Evolutionary conservation across 2,113 vertebrate species (phyloP), one percentile per base, ranked within the genome.

Genomic region (Serinus canaria): DNA sequence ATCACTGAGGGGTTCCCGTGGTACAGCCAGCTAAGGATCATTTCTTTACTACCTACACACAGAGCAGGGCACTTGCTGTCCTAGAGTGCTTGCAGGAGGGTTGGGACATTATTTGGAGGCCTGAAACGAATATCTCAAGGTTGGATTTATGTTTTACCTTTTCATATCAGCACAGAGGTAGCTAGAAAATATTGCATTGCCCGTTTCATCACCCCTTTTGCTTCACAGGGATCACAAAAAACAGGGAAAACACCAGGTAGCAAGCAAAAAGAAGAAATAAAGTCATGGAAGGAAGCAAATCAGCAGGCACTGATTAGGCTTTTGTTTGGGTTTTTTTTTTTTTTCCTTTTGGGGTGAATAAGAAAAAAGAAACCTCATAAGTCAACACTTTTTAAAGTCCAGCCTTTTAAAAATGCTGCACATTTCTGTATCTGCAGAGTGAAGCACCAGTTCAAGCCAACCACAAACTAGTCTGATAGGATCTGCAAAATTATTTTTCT

Each of bases 401-500:
- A 0, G 37, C 52, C 60, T 58, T 80, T 66, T 15, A 22, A 59
- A 78, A 82, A 19, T 11, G 25, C 47, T 87, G 43, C 64, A 16
- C 12, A 5, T 77, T 83, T 91, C 68, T 70, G n/a, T 44, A 20
- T 56, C 39, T 2, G 6, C 43, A 84, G 74, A 84, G 70, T 8
- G 35, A 83, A 91, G 28, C 55, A 41, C 41, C 41, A 49, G 50
- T 20, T 87, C 69, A 43, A 75, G 74, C 43, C 74, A 58, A 58
- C 39, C 50, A 44, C 82, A 72, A 74, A 37, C n/a, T 9, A 21
- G 64, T 31, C 75, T 75, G 78, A 84, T 68, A 90, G 4, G 13
- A 95, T 62, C 78, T 87, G 62, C 28, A 79, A 41, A 84, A 67
- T 67, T 75, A 67, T 82, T 91, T 78, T 58, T 50, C 85, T 35